Conservation (phyloP, 2,888 invertebrate species). For the Oconnorella tubifera region DNA sequence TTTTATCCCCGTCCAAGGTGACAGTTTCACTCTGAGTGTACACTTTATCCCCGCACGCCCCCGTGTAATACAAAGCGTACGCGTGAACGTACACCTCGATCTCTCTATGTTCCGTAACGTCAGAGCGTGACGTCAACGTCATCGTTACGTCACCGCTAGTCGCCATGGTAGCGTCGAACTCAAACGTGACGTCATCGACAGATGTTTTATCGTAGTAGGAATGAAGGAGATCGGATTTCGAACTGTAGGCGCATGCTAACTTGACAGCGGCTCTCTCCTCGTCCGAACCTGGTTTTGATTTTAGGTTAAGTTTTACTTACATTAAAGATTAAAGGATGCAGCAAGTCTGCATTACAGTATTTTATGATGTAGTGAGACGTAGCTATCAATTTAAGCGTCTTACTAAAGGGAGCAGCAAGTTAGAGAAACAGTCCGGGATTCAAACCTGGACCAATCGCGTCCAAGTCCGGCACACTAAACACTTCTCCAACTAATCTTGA, state of each 20-base stretch:
- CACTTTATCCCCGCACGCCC: constrained; percentile 19
- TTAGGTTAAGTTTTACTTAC: too few relatives aligned
- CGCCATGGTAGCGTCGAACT: constrained; percentile 38
- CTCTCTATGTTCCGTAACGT: constrained; percentile 3
- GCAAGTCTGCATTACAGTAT: too few relatives aligned
- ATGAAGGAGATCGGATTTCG: neutral
- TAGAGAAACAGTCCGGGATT: too few relatives aligned
- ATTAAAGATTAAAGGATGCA: too few relatives aligned
- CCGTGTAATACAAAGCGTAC: constrained; percentile 27
- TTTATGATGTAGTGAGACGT: too few relatives aligned
- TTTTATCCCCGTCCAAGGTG: too few relatives aligned
- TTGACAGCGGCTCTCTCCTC: constrained; percentile 14
- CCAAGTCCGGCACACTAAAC: too few relatives aligned
- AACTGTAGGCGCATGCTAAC: constrained; percentile 5
- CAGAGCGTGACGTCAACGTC: constrained; percentile 6
- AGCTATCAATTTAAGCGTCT: too few relatives aligned
- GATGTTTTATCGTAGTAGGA: constrained; percentile 1
- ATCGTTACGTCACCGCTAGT: constrained; percentile 24
- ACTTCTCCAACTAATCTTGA: too few relatives aligned
- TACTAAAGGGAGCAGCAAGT: too few relatives aligned
- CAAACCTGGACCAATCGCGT: too few relatives aligned
- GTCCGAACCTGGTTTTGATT: constrained; percentile 4
- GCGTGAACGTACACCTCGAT: constrained; percentile 21
- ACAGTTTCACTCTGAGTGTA: too few relatives aligned
- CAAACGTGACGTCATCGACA: constrained; percentile 42